Conservation (phyloP, 2,888 invertebrate genomes). For the Dysmachus trigonus region DNA sequence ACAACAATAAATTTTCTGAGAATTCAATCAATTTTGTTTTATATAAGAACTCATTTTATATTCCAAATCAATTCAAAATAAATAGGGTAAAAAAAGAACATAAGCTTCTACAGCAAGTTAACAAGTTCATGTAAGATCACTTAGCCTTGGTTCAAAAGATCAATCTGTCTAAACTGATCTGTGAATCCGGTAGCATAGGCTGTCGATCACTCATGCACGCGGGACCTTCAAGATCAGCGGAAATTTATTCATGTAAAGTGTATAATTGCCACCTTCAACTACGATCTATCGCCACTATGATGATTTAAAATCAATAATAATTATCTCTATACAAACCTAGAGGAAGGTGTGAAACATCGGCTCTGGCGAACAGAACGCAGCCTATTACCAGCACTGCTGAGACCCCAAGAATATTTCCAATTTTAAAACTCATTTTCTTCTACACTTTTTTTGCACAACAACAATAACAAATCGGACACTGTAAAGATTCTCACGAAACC, state of each 20-base stretch:
- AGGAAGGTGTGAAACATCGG: constrained; percentile 47
- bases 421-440: constrained; percentile 4
- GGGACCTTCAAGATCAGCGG: background rate
- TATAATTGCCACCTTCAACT: background rate
- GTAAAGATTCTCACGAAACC: background rate
- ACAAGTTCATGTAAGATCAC: background rate
- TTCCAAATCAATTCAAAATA: background rate
- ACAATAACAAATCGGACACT: background rate
- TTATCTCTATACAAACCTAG: constrained; percentile 37
- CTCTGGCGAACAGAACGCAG: constrained; percentile 21
- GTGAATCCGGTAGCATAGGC: background rate
- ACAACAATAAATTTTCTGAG: background rate
- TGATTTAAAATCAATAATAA: background rate
- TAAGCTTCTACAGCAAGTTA: background rate
- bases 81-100: background rate
- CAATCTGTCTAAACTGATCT: background rate
- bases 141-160: background rate
- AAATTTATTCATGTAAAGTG: background rate
- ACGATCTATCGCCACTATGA: background rate
- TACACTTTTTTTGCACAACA: background rate
- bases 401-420: background rate
- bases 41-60: background rate
- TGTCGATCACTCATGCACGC: background rate
- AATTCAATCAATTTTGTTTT: background rate
- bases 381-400: background rate